These are phyloP conservation scores for Astreopora myriophthalma DNA, from an alignment of 64 coral and sea anemone genomes.

Conservation along the genomic window DNA sequence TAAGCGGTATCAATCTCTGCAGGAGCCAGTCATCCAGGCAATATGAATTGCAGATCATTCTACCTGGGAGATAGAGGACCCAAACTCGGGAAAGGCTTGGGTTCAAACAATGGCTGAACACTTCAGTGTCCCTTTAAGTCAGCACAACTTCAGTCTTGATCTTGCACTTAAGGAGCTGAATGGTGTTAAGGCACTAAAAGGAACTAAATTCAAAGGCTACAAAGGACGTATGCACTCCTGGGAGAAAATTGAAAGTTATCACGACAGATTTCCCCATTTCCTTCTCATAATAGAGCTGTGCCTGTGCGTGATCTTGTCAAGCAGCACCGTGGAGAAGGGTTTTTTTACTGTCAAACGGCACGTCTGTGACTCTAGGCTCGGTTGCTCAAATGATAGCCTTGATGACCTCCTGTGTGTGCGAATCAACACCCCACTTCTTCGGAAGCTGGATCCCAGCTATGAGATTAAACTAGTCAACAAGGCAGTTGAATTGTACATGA, in stretches of 20 bases:
- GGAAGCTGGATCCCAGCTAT: conserved; percentile 56
- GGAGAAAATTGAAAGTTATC: conserved; percentile 18
- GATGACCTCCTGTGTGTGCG: conserved; percentile 54
- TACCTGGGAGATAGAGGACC: not conserved
- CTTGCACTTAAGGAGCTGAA: conserved; percentile 22
- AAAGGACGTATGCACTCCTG: not conserved
- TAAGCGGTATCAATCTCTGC: not conserved
- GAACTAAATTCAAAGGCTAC: conserved; percentile 28
- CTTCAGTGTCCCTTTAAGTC: conserved; percentile 8
- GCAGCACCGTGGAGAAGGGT: conserved; percentile 49
- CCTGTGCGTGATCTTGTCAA: conserved; percentile 52
- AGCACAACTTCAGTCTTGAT: conserved; percentile 19
- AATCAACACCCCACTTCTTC: conserved; percentile 46
- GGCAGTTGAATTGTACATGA: conserved; percentile 51
- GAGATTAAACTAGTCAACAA: conserved; percentile 49
- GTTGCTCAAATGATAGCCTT: conserved; percentile 42
- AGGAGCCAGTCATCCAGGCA: not conserved
- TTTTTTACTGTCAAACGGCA: conserved; percentile 39
- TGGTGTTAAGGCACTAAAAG: conserved; percentile 29
- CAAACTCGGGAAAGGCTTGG: not conserved
- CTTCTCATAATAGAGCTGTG: conserved; percentile 58
- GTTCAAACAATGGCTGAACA: too few species aligned
- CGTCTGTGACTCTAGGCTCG: conserved; percentile 44
- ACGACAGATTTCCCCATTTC: conserved; percentile 23
- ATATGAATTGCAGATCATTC: not conserved